These are phyloP conservation scores for Nomada hirtipes DNA, from an alignment of 2,888 invertebrate species.

Conservation along the genomic window DNA sequence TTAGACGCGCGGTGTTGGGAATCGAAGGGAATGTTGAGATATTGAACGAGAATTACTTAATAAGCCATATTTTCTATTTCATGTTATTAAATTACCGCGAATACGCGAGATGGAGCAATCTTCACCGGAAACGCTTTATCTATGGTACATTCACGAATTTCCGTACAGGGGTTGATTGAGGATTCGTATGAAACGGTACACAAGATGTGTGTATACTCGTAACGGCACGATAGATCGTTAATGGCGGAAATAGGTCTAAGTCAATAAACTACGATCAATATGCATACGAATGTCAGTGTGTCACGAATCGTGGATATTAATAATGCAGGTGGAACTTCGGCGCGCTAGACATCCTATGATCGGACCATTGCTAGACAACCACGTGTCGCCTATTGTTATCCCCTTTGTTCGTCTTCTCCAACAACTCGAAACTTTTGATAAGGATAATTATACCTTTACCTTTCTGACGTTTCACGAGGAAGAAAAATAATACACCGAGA, in stretches of 20 bases:
- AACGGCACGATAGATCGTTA: conserved; percentile 4
- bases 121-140: no score
- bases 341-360: conserved; percentile 13
- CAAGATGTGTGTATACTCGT: background rate
- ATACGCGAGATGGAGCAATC: no score
- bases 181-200: no score
- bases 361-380: conserved; percentile 11
- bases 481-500: background rate
- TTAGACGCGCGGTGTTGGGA: no score
- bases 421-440: background rate
- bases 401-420: conserved; percentile 4
- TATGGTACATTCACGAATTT: no score
- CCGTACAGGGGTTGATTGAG: no score
- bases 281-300: conserved; percentile 74
- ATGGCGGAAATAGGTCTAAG: conserved; percentile 49
- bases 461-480: background rate
- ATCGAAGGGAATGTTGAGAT: no score
- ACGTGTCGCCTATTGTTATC: conserved; percentile 6
- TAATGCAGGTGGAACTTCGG: conserved; percentile 46
- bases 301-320: conserved; percentile 65
- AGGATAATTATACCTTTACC: background rate
- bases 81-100: no score
- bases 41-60: no score
- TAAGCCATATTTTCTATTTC: no score
- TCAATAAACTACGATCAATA: conserved; percentile 72